A percentile compares a stretch with the other conserved stretches of the same genome.
Evolutionary conservation across 2,797 vertebrate genomes (phyloP).

Genomic region (Chrysocyon brachyurus): DNA sequence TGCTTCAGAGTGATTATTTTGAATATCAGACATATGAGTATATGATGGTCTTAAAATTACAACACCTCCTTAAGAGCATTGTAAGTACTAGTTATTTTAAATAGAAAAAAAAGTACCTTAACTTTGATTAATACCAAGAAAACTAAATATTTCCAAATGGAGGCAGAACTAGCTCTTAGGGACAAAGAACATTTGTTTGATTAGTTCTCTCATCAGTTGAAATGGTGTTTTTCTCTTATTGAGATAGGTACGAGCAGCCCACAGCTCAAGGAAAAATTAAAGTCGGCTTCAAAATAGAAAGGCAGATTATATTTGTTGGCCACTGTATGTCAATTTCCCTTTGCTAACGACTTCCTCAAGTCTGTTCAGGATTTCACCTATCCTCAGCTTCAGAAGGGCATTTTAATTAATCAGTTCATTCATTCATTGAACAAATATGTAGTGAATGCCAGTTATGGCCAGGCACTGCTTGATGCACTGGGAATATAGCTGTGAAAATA

Average conservation of each 20-base stretch:
- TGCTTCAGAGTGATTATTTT: conserved; percentile 82
- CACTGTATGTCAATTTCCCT: neutral
- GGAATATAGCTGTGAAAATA: neutral
- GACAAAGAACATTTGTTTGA: conserved; percentile 58
- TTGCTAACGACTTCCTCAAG: neutral
- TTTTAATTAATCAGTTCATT: neutral
- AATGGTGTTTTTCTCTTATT: neutral
- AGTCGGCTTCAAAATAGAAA: conserved; percentile 42
- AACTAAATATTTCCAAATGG: neutral
- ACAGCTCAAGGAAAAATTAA: neutral
- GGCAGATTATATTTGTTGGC: neutral
- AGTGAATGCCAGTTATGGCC: neutral
- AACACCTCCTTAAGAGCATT: conserved; percentile 53
- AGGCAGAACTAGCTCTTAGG: conserved; percentile 8
- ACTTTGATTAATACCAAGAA: conserved; percentile 53
- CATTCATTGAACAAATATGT: conserved; percentile 50
- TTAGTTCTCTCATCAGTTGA: conserved; percentile 33
- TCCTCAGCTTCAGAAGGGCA: neutral
- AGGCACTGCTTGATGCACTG: neutral
- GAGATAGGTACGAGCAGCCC: neutral
- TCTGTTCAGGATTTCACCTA: conserved; percentile 26
- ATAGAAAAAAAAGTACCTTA: conserved; percentile 37
- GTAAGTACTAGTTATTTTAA: conserved; percentile 67
- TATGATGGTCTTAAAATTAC: conserved; percentile 76
- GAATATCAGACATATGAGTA: conserved; percentile 82